Percentiles rank a stretch among this genome's conserved stretches.
Conservation (phyloP, 1,140 invertebrate species). For the Brachionus rotundiformis region DNA sequence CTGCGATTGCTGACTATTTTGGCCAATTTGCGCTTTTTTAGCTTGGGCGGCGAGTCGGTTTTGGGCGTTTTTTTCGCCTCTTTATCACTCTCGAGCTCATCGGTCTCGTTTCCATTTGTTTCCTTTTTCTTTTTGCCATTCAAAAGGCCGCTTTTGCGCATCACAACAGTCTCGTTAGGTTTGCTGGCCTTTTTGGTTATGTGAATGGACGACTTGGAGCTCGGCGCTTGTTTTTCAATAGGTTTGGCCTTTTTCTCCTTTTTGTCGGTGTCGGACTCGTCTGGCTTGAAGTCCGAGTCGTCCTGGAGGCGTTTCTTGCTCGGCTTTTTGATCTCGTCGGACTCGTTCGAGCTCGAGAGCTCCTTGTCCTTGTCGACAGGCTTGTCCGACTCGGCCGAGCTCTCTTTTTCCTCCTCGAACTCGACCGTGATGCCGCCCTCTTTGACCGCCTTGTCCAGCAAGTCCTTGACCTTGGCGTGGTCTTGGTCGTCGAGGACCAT, state of each 20-base stretch:
- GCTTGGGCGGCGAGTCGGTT: constrained; percentile 1
- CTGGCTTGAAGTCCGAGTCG: not conserved
- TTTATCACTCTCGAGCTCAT: constrained; percentile 23
- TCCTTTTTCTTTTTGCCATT: constrained; percentile 26
- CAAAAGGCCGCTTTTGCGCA: not conserved
- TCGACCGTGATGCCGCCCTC: constrained; percentile 72
- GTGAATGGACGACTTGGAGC: not conserved
- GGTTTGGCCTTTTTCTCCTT: not conserved
- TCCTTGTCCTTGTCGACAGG: constrained; percentile 55
- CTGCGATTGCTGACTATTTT: constrained; percentile 34
- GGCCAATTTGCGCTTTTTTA: constrained; percentile 1
- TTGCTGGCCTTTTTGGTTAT: not conserved
- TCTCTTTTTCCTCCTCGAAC: constrained; percentile 67
- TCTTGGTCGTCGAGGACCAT: constrained; percentile 74
- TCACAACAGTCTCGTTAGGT: not conserved
- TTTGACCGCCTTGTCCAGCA: constrained; percentile 78
- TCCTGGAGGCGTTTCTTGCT: not conserved
- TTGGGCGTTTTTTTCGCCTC: not conserved
- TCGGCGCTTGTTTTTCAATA: not conserved
- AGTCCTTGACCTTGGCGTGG: constrained; percentile 76
- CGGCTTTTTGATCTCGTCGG: not conserved
- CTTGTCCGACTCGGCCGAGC: not conserved
- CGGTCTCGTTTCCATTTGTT: constrained; percentile 3
- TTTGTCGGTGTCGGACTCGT: no score
- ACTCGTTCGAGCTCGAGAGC: constrained; percentile 57